Evolutionary conservation across 2,888 invertebrate genomes (phyloP).

Genomic region (Hypomecis atomaria): DNA sequence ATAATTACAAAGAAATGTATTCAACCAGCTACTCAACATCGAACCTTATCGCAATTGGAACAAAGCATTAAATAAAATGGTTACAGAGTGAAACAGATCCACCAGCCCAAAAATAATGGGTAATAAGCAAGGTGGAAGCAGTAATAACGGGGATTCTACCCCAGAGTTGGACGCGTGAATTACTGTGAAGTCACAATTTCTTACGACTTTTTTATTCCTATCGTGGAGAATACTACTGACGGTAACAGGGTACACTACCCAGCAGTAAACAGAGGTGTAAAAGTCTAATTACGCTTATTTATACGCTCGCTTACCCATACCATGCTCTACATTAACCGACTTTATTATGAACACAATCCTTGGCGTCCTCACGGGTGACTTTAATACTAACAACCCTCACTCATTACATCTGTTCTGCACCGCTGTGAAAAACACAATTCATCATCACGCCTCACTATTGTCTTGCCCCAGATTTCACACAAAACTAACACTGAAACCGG

Average conservation of each 20-base stretch:
- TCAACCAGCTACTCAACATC: constrained; percentile 14
- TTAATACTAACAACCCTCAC: background rate
- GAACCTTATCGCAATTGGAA: constrained; percentile 16
- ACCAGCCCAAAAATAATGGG: constrained; percentile 34
- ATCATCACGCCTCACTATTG: constrained; percentile 24
- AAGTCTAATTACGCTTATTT: constrained; percentile 19
- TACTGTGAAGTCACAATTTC: constrained; percentile 17
- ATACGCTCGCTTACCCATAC: constrained; percentile 6
- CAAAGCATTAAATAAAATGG: constrained; percentile 19
- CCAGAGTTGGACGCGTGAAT: constrained; percentile 5
- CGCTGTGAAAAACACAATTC: constrained; percentile 4
- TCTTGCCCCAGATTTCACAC: constrained; percentile 26
- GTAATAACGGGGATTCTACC: constrained; percentile 26
- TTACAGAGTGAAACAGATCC: constrained; percentile 18
- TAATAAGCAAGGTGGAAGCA: constrained; percentile 33
- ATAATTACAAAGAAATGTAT: constrained; percentile 23
- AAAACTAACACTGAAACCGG: constrained; percentile 26
- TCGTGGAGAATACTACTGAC: constrained; percentile 12
- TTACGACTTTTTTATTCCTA: constrained; percentile 15
- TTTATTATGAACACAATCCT: constrained; percentile 3
- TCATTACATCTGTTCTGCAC: background rate
- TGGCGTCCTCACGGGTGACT: constrained; percentile 2
- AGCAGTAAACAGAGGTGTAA: constrained; percentile 18
- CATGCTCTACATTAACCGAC: constrained; percentile 1
- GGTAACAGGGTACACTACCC: background rate